These are phyloP conservation scores for Atractosteus spatula DNA, from an alignment of 2,113 vertebrate genomes.

Conservation along the genomic window DNA sequence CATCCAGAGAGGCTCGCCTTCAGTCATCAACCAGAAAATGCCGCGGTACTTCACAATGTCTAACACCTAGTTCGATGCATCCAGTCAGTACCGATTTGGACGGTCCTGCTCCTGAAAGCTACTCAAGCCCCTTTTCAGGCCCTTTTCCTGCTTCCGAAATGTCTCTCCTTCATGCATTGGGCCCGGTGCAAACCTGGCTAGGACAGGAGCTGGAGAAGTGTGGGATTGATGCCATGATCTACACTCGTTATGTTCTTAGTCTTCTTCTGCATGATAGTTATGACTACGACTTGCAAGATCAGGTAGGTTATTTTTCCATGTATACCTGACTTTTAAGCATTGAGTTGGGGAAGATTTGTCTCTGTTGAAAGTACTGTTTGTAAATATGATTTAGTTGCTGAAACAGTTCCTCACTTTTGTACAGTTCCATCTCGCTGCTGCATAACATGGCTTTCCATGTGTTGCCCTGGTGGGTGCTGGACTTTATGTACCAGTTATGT, in stretches of 20 bases:
- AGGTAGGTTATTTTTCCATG: slow-evolving; percentile 64
- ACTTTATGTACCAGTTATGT: no score
- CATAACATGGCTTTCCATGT: no score
- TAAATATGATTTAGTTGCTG: no score
- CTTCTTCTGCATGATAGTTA: slow-evolving; percentile 97
- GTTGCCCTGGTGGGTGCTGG: no score
- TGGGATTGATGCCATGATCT: slow-evolving; percentile 98
- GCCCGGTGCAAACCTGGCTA: slow-evolving; percentile 98
- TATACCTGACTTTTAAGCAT: no score
- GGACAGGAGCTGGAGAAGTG: slow-evolving; percentile 99
- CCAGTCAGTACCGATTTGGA: slow-evolving; percentile 83
- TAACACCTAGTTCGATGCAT: slow-evolving; percentile 91
- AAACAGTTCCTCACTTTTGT: no score
- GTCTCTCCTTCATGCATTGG: slow-evolving; percentile 96
- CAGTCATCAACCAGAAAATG: slow-evolving; percentile 69
- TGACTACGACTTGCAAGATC: slow-evolving; percentile 98
- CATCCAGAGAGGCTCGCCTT: slow-evolving; percentile 70
- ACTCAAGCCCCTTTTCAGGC: slow-evolving; percentile 77
- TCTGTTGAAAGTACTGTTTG: no score
- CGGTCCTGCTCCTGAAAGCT: slow-evolving; percentile 87
- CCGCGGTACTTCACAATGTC: slow-evolving; percentile 76
- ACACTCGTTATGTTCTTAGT: slow-evolving; percentile 96
- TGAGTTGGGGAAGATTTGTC: no score
- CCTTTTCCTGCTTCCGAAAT: slow-evolving; percentile 85
- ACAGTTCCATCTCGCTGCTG: no score